These are phyloP conservation scores for Elephas maximus DNA, from an alignment of 2,113 vertebrate species.

Conservation along the genomic window DNA sequence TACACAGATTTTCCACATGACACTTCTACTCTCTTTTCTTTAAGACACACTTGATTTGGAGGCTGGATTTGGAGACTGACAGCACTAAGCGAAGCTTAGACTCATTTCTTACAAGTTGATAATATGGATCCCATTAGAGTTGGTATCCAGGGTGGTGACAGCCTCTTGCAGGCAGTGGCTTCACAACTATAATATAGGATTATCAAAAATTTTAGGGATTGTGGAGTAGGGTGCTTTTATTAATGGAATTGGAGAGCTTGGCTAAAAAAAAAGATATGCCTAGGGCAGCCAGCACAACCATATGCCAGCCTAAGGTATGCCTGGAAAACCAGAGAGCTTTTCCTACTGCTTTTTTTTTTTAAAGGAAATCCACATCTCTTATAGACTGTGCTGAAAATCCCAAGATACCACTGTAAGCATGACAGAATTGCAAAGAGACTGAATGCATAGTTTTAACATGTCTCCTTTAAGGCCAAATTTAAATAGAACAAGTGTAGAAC, in stretches of 20 bases:
- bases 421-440: background rate
- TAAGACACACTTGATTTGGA: background rate
- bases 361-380: background rate
- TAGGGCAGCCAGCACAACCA: background rate
- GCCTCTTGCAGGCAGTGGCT: background rate
- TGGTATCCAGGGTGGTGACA: background rate
- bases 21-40: background rate
- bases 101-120: background rate
- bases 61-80: background rate
- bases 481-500: background rate
- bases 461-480: background rate
- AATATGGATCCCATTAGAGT: background rate
- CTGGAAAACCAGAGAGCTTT: background rate
- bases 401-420: background rate
- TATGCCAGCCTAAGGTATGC: background rate
- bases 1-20: background rate
- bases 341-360: background rate
- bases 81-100: background rate
- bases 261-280: background rate
- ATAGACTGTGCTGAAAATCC: background rate
- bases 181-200: background rate
- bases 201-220: background rate
- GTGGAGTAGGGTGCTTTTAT: background rate
- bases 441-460: background rate
- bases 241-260: background rate